phyloP scores from a whole-genome alignment of 2,888 invertebrate genomes.

The Drosophila peninsularis region DNA sequence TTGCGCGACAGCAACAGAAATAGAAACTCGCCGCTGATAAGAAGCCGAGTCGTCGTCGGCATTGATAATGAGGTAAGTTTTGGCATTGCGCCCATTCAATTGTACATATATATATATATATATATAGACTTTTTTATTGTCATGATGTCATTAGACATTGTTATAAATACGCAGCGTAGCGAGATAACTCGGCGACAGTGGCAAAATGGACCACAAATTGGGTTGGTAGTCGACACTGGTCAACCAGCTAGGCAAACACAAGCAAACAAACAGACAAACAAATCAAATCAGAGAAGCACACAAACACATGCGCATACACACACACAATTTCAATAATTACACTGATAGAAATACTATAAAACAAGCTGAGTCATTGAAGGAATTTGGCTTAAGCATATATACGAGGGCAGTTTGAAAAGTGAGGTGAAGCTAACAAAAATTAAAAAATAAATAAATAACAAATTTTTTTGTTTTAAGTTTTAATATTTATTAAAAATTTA shows the following conservation, averaged over 20 bases:
- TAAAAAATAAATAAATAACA: no score
- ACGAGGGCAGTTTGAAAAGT: background rate
- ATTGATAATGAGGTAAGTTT: slow-evolving; percentile 77
- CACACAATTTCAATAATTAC: slow-evolving; percentile 23
- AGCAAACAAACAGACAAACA: slow-evolving; percentile 15
- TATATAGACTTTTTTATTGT: slow-evolving; percentile 2
- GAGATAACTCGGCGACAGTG: slow-evolving; percentile 10
- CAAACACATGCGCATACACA: background rate
- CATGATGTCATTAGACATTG: slow-evolving; percentile 70
- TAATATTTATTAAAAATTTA: no score
- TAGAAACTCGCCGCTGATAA: slow-evolving; percentile 58
- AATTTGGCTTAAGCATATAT: background rate
- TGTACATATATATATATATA: background rate
- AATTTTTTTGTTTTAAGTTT: no score
- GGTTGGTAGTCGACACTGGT: slow-evolving; percentile 32
- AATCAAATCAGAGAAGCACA: slow-evolving; percentile 9
- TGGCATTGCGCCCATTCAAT: slow-evolving; percentile 65
- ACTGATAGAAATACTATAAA: slow-evolving; percentile 19
- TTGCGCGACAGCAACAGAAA: slow-evolving; percentile 57
- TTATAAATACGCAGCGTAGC: slow-evolving; percentile 36
- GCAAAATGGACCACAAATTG: slow-evolving; percentile 52
- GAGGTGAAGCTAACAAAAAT: no score
- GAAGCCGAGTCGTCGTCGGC: slow-evolving; percentile 51
- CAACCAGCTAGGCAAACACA: slow-evolving; percentile 31
- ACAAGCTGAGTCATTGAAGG: background rate